Evolutionary conservation across 2,888 invertebrate genomes (phyloP).

Genomic region (Apoda limacodes): DNA sequence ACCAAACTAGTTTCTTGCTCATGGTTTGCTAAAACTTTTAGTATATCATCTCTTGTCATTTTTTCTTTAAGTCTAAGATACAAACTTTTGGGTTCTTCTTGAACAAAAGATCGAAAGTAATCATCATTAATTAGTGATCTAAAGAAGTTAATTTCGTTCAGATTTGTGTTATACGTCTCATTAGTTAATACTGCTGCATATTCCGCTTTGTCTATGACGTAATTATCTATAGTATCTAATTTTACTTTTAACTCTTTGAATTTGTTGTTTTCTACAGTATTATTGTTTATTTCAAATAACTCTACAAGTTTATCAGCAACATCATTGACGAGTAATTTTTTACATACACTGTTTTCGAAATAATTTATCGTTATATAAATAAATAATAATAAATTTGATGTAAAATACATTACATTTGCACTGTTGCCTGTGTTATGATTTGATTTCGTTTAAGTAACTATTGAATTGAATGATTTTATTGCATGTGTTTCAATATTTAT

Average conservation of each 20-base stretch:
- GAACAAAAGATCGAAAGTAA: slow-evolving; percentile 27
- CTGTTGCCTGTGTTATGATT: no score
- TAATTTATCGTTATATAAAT: slow-evolving; percentile 2
- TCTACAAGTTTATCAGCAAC: slow-evolving; percentile 26
- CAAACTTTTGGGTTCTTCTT: slow-evolving; percentile 34
- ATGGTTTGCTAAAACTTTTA: slow-evolving; percentile 32
- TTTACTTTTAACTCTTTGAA: slow-evolving; percentile 38
- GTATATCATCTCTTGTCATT: slow-evolving; percentile 50
- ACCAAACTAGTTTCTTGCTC: slow-evolving; percentile 23
- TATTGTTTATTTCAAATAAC: slow-evolving; percentile 18
- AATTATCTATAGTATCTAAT: slow-evolving; percentile 32
- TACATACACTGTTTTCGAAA: slow-evolving; percentile 12
- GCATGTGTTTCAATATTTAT: no score
- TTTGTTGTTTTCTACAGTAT: slow-evolving; percentile 27
- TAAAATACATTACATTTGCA: slow-evolving; percentile 15
- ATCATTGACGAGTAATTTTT: slow-evolving; percentile 18
- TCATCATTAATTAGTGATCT: slow-evolving; percentile 40
- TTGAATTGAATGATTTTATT: no score
- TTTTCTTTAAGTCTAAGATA: slow-evolving; percentile 48
- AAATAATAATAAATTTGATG: slow-evolving; percentile 6
- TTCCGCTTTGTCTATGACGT: slow-evolving; percentile 33
- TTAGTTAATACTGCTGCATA: slow-evolving; percentile 30
- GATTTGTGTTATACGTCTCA: slow-evolving; percentile 26
- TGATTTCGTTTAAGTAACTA: no score
- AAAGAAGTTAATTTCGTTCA: slow-evolving; percentile 45